Evolutionary conservation across 2,888 invertebrate genomes (phyloP), one percentile per base, ranked within the genome.

Genomic region (Mechanitis messenoides): DNA sequence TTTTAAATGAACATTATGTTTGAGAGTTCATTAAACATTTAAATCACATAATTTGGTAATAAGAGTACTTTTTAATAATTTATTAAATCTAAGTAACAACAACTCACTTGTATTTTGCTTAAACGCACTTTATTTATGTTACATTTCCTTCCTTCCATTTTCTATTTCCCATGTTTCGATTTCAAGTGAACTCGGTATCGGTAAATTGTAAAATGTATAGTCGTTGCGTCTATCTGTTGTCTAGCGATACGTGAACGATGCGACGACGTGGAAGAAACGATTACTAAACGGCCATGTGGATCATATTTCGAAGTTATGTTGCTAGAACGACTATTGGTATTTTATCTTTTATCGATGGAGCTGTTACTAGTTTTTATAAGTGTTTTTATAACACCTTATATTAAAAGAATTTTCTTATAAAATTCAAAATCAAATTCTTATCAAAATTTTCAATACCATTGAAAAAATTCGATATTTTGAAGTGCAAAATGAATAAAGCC

Each of bases 181-280:
- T 61, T 59, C 61, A 59, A 65, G 67, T 59, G 67, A 65, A 61
- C 59, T 62, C 58, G 56, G 60, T 63, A 56, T 57, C 60, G 63
- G 64, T 65, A 69, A 67, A 66, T 67, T 67, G 68, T 67, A 65
- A 64, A 68, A 64, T 65, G 46, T 56, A 62, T 56, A 60, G 64
- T 59, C 59, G 59, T 53, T 56, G 64, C 75, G 74, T 74, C 76
- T 76, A 78, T 76, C 74, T 74, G 72, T 71, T 74, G 75, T 69
- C 76, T 78, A 84, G 75, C 74, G 82, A 81, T 82, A 84, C 83
- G 84, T 84, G 81, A 81, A 82, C 71, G 69, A 78, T 66, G 66
- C 83, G 74, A 65, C 77, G 79, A 75, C 65, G 79, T 75, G 85
- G 83, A 84, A 85, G 78, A 73, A 79, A 77, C 84, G 84, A 86